Percentiles rank a stretch among this genome's conserved stretches.
These are phyloP conservation scores for Pristionchus fissidentatus DNA, from an alignment of 2,888 invertebrate species.

Conservation along the genomic window DNA sequence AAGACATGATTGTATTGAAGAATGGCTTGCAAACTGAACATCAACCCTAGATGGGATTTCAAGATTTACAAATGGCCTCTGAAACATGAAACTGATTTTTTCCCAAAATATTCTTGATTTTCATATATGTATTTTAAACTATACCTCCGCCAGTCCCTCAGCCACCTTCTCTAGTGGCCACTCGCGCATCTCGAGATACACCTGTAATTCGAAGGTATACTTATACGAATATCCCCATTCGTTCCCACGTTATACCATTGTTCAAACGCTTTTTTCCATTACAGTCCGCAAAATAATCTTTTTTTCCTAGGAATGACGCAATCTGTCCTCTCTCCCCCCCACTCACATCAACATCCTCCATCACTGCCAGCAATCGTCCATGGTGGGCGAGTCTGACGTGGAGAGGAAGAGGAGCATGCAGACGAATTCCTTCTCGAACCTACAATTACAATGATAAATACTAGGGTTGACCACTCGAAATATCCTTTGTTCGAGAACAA, in stretches of 20 bases:
- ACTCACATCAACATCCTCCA: constrained; percentile 45
- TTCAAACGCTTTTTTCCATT: no score
- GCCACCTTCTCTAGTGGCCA: constrained; percentile 56
- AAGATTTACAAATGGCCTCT: no score
- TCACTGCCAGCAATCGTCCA: constrained; percentile 37
- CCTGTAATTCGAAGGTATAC: no score
- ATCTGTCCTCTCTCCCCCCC: not conserved
- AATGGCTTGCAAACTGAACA: no score
- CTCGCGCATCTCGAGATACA: constrained; percentile 56
- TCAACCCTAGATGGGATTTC: not conserved
- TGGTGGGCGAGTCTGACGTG: constrained; percentile 42
- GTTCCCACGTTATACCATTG: no score
- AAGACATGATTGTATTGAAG: not conserved
- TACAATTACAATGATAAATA: not conserved
- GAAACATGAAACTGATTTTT: no score
- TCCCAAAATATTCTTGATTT: no score
- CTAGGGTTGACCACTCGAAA: no score
- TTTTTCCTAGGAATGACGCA: no score
- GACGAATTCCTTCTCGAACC: constrained; percentile 34
- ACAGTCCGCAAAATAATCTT: no score
- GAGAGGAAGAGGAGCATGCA: constrained; percentile 17
- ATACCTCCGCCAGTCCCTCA: constrained; percentile 59
- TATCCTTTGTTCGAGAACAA: no score
- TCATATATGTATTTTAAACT: no score
- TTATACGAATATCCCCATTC: not conserved